Conservation (phyloP, 2,113 vertebrate genomes). For the Ranitomeya imitator region DNA sequence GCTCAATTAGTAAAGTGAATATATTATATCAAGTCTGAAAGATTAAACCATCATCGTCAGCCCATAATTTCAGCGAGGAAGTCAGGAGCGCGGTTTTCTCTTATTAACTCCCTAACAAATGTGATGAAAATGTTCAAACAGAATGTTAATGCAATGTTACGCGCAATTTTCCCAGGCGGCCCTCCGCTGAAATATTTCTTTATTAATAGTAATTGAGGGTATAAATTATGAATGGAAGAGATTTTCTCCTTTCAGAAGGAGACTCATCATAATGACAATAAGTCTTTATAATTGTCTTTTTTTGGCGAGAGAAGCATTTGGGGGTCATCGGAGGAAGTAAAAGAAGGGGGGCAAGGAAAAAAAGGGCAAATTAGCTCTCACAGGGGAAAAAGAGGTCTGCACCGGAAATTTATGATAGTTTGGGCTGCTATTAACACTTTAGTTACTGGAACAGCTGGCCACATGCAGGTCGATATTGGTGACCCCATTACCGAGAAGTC, state of each 20-base stretch:
- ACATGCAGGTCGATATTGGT: background rate
- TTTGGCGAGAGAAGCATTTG: conserved; percentile 65
- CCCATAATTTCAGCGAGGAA: conserved; percentile 99
- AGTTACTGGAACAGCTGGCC: background rate
- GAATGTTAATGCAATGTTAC: conserved; percentile 99
- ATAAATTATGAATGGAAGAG: conserved; percentile 99
- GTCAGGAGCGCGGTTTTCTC: conserved; percentile 98
- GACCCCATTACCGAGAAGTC: background rate
- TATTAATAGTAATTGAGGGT: conserved; percentile 99
- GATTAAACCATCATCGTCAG: conserved; percentile 99
- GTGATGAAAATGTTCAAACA: conserved; percentile 99
- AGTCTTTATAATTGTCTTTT: conserved; percentile 91
- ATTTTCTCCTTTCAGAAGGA: conserved; percentile 91
- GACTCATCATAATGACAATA: conserved; percentile 95
- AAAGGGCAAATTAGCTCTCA: conserved; percentile 65
- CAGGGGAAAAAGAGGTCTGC: conserved; percentile 66
- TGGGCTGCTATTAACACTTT: conserved; percentile 1
- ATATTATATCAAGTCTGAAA: conserved; percentile 98
- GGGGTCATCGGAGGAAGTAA: conserved; percentile 52
- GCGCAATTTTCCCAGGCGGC: conserved; percentile 96
- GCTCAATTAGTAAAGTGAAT: conserved; percentile 98
- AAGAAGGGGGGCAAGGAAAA: conserved; percentile 71
- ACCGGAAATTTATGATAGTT: conserved; percentile 8
- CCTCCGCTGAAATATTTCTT: conserved; percentile 95
- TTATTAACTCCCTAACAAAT: conserved; percentile 99